phyloP scores from a whole-genome alignment of 1,140 invertebrate species.

The Meloidogyne exigua region DNA sequence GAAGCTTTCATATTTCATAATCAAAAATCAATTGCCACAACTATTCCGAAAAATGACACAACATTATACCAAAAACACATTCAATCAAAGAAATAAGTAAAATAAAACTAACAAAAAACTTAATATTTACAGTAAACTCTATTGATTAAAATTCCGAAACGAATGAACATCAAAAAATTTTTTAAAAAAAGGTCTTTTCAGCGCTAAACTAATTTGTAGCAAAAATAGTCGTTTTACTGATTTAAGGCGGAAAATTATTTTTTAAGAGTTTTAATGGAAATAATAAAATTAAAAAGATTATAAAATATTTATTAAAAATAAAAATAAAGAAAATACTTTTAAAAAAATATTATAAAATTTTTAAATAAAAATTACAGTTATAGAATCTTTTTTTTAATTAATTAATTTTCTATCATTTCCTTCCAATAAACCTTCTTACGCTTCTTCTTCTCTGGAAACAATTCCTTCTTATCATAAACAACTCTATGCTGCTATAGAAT shows the following conservation, averaged over 20 bases:
- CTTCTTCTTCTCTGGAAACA: too few species aligned
- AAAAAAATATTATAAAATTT: neutral
- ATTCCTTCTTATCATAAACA: too few species aligned
- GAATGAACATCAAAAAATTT: neutral
- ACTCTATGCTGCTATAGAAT: too few species aligned
- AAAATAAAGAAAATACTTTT: too few species aligned
- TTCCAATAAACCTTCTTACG: too few species aligned
- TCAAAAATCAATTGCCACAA: neutral
- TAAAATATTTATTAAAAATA: neutral
- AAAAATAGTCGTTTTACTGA: neutral
- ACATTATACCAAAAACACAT: neutral
- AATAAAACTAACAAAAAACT: neutral
- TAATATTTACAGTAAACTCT: neutral
- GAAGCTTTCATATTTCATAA: neutral
- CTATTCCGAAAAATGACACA: neutral
- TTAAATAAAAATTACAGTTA: too few species aligned
- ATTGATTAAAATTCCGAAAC: neutral
- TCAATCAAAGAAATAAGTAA: conserved; percentile 4
- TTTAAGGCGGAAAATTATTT: neutral
- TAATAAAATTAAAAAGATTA: too few species aligned
- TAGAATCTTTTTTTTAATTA: too few species aligned
- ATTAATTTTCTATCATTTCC: too few species aligned
- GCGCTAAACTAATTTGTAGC: too few species aligned
- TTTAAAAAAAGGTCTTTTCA: too few species aligned
- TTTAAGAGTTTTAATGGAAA: too few species aligned